These are phyloP conservation scores for Epinephelus moara DNA, from an alignment of 2,113 vertebrate genomes.

Conservation along the genomic window DNA sequence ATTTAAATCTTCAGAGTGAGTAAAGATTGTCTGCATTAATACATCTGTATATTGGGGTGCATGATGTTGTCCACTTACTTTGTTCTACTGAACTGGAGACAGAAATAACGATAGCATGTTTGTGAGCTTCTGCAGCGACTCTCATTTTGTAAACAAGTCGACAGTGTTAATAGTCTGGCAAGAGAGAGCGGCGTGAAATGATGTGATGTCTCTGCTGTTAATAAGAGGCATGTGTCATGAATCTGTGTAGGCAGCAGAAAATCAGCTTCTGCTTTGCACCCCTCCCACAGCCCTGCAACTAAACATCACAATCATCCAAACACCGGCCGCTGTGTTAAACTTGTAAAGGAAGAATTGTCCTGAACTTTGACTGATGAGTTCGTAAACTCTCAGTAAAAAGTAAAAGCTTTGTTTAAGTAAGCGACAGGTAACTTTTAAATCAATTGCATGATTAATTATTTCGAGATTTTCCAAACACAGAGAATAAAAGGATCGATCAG, in stretches of 20 bases:
- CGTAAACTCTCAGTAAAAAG: too few relatives aligned
- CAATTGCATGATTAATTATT: too few relatives aligned
- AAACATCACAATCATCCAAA: background rate
- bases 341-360: background rate
- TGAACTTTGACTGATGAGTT: background rate
- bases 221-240: slow-evolving; percentile 45
- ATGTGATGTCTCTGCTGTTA: slow-evolving; percentile 26
- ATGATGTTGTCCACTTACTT: background rate
- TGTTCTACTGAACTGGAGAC: background rate
- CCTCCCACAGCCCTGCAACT: slow-evolving; percentile 19
- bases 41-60: too few relatives aligned
- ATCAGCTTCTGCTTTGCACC: slow-evolving; percentile 14
- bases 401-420: too few relatives aligned
- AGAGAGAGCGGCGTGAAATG: slow-evolving; percentile 17
- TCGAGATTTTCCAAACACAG: too few relatives aligned
- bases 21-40: too few relatives aligned
- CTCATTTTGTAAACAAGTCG: background rate
- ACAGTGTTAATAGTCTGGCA: slow-evolving; percentile 18
- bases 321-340: background rate
- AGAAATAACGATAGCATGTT: background rate
- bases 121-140: slow-evolving; percentile 12
- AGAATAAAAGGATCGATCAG: too few relatives aligned
- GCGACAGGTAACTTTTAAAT: too few relatives aligned
- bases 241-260: slow-evolving; percentile 29
- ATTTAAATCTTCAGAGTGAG: too few relatives aligned